A percentile compares a stretch with the other conserved stretches of the same genome.
Conservation (phyloP, 2,113 vertebrate species). For the Podiceps cristatus region DNA sequence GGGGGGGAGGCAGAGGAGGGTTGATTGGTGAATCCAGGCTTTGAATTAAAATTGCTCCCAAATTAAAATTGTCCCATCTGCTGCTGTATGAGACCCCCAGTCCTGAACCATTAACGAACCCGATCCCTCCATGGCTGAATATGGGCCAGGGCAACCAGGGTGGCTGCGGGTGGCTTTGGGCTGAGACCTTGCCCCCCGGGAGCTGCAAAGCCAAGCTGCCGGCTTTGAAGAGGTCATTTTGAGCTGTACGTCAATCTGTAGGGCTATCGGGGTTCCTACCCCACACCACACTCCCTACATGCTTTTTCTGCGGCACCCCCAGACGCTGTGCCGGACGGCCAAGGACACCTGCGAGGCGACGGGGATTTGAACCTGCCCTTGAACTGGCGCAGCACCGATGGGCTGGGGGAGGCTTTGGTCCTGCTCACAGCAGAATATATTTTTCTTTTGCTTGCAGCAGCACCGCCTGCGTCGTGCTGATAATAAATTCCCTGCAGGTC, state of each 20-base stretch:
- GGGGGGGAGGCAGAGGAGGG: too few relatives aligned
- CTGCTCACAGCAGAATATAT: not conserved
- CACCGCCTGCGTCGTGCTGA: fast-evolving
- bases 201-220: not conserved
- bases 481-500: not conserved
- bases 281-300: fast-evolving
- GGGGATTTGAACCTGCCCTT: not conserved
- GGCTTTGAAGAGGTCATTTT: not conserved
- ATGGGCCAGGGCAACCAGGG: not conserved
- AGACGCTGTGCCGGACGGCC: not conserved
- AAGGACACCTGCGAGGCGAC: too few relatives aligned
- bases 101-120: fast-evolving
- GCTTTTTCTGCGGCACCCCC: fast-evolving
- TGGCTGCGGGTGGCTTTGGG: not conserved
- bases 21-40: not conserved
- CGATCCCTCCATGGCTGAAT: fast-evolving
- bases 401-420: not conserved
- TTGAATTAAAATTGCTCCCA: not conserved
- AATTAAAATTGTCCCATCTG: not conserved
- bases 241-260: not conserved
- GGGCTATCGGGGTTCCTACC: not conserved
- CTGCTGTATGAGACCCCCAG: not conserved
- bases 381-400: fast-evolving
- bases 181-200: not conserved
- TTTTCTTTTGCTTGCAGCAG: not conserved